Percentiles rank a stretch among this genome's conserved stretches.
Evolutionary conservation across 2,888 invertebrate genomes (phyloP).

Genomic region (Luffia ferchaultella): DNA sequence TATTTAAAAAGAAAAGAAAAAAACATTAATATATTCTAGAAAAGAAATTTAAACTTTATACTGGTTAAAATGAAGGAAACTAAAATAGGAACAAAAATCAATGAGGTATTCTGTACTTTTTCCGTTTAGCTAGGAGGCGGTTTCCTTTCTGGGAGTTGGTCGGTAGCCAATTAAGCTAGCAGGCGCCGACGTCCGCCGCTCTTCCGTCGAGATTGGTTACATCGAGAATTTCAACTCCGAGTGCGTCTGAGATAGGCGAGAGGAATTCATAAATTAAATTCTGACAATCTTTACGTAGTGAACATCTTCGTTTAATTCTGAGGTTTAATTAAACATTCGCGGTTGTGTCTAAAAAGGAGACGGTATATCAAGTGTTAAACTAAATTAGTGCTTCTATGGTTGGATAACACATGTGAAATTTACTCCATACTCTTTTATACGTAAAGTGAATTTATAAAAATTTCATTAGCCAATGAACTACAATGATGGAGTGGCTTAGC

Average conservation of each 20-base stretch:
- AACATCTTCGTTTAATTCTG: background rate
- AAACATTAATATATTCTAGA: no score
- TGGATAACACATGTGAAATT: no score
- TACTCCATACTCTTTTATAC: no score
- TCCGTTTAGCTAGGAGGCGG: constrained; percentile 8
- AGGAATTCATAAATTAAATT: background rate
- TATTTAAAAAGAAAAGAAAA: no score
- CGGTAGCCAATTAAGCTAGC: constrained; percentile 46
- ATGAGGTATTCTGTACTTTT: background rate
- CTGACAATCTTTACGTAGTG: background rate
- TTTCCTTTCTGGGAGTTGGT: constrained; percentile 44
- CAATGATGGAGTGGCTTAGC: no score
- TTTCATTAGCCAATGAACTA: no score
- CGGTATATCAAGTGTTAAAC: constrained; percentile 13
- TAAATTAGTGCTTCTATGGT: no score
- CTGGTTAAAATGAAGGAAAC: no score
- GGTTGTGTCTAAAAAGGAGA: background rate
- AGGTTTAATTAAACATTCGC: constrained; percentile 1
- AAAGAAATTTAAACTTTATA: no score
- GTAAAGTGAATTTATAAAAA: no score
- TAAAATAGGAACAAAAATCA: no score
- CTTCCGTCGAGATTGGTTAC: constrained; percentile 23
- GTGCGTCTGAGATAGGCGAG: background rate
- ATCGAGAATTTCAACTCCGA: background rate
- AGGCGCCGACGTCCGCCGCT: constrained; percentile 31